Conservation (phyloP, 2,113 vertebrate genomes). For the Pan troglodytes region DNA sequence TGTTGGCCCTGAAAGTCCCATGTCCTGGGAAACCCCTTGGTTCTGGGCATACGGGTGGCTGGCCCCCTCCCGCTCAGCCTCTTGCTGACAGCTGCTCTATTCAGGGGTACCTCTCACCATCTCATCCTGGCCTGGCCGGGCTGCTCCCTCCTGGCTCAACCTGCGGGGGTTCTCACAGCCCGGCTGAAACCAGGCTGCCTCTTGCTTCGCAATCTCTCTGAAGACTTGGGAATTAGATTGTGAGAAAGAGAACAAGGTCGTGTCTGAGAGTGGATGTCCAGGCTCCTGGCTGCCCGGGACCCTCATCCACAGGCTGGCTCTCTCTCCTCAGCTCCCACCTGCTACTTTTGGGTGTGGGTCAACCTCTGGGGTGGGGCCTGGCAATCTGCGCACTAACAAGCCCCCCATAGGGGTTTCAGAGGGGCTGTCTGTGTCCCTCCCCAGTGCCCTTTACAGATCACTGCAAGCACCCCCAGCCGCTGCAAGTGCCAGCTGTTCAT, state of each 20-base stretch:
- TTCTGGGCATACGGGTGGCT: no score
- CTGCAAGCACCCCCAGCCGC: no score
- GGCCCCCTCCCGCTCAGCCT: not conserved
- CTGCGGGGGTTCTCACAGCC: not conserved
- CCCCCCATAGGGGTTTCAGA: not conserved
- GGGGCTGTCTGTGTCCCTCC: not conserved
- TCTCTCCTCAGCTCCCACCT: not conserved
- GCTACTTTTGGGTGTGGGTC: not conserved
- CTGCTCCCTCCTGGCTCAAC: no score
- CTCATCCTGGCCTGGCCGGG: no score
- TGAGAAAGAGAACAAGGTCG: not conserved
- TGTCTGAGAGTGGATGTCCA: not conserved
- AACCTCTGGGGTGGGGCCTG: not conserved
- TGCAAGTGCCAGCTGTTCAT: not conserved
- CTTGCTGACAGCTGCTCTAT: not conserved
- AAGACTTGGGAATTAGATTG: not conserved
- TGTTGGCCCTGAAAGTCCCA: no score
- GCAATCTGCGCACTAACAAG: not conserved
- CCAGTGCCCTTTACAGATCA: no score
- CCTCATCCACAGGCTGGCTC: not conserved
- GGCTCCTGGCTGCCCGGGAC: fast-evolving
- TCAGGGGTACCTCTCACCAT: not conserved
- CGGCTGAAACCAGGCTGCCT: not conserved
- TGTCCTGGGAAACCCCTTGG: not conserved
- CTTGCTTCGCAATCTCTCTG: not conserved